Percentiles rank a stretch among this genome's conserved stretches.
Conservation (phyloP, 35 echinoderm and acorn worm genomes). For the Anneissia japonica region DNA sequence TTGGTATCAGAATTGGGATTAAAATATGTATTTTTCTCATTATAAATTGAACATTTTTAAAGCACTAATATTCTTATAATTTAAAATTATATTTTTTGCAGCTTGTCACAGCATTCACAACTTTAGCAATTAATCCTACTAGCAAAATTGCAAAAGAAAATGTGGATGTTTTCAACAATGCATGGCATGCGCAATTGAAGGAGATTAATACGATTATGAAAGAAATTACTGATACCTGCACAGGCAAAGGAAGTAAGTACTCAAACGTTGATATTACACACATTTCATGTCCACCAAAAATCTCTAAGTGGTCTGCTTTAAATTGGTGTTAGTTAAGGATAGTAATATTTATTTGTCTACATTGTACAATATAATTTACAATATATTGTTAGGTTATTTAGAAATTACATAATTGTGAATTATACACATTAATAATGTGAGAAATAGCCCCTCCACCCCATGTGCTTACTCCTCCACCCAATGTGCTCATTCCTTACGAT, state of each 20-base stretch:
- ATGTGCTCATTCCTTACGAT: no score
- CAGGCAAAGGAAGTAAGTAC: conserved; percentile 72
- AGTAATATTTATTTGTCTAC: no score
- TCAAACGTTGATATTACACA: neutral
- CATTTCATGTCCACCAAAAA: neutral
- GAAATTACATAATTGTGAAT: no score
- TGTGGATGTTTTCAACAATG: conserved; percentile 76
- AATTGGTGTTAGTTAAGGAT: no score
- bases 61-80: neutral
- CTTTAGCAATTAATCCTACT: conserved; percentile 64
- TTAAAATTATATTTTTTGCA: conserved; percentile 19
- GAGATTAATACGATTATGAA: conserved; percentile 73
- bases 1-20: neutral
- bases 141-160: conserved; percentile 99
- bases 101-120: conserved; percentile 58
- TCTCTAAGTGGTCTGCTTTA: no score
- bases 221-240: conserved; percentile 70
- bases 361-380: no score
- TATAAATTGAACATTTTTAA: neutral
- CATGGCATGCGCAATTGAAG: conserved; percentile 75
- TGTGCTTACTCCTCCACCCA: no score
- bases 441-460: no score
- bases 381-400: no score
- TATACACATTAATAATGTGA: no score
- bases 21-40: neutral